Conservation (phyloP, 2,888 invertebrate genomes). For the Panzeria rudis region DNA sequence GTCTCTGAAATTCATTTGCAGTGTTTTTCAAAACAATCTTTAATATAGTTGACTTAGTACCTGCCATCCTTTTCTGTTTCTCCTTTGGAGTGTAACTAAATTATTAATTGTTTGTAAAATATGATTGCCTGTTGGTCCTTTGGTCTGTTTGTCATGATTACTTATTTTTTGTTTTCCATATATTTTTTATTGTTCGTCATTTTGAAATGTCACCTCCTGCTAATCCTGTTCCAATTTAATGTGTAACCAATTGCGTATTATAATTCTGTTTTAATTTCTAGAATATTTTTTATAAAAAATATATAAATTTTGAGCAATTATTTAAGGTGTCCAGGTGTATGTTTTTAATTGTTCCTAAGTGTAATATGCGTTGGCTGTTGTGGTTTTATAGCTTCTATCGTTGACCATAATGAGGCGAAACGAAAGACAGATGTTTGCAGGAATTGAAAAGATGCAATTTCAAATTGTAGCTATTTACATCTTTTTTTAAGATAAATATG, state of each 20-base stretch:
- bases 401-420: background rate
- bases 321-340: conserved; percentile 68
- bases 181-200: background rate
- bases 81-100: conserved; percentile 53
- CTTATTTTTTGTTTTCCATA: conserved; percentile 27
- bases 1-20: too few relatives aligned
- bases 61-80: background rate
- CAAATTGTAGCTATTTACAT: too few relatives aligned
- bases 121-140: conserved; percentile 57
- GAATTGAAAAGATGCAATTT: background rate
- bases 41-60: conserved; percentile 1
- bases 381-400: conserved; percentile 56
- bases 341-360: background rate
- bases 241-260: conserved; percentile 63
- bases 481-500: too few relatives aligned
- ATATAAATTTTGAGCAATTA: conserved; percentile 43
- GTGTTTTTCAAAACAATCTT: background rate
- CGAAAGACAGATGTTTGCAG: conserved; percentile 29
- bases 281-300: conserved; percentile 35
- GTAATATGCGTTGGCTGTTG: conserved; percentile 55
- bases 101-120: conserved; percentile 77
- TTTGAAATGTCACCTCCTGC: conserved; percentile 59
- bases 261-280: conserved; percentile 42
- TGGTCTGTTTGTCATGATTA: conserved; percentile 14
- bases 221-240: conserved; percentile 54